Percentiles rank a stretch among this genome's conserved stretches.
phyloP scores from a whole-genome alignment of 2,797 vertebrate genomes.

The Trachops cirrhosus region DNA sequence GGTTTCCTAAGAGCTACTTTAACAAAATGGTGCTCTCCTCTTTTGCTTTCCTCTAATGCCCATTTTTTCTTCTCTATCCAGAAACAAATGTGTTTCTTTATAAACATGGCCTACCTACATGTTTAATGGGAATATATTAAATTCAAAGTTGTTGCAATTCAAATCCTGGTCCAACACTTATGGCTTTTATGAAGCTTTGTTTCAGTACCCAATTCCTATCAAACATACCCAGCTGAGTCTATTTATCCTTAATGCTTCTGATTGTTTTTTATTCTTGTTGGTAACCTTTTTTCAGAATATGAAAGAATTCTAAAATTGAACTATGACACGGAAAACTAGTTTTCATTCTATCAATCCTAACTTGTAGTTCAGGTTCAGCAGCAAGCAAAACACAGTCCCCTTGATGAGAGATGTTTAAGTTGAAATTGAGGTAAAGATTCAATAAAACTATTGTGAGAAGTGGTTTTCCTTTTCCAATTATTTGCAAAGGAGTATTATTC shows the following conservation, averaged over 20 bases:
- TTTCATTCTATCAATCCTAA: constrained; percentile 97
- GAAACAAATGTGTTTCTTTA: constrained; percentile 89
- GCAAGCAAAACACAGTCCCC: constrained; percentile 95
- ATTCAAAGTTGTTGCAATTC: constrained; percentile 93
- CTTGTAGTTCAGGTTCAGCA: constrained; percentile 89
- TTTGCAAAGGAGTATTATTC: constrained; percentile 89
- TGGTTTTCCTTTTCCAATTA: constrained; percentile 93
- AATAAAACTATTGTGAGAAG: constrained; percentile 84
- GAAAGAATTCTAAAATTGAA: constrained; percentile 93
- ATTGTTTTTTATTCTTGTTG: constrained; percentile 90
- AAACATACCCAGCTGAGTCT: constrained; percentile 92
- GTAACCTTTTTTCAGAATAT: constrained; percentile 96
- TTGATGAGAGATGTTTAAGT: constrained; percentile 95
- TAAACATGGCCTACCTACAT: constrained; percentile 85
- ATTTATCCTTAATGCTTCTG: constrained; percentile 87
- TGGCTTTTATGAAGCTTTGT: constrained; percentile 97
- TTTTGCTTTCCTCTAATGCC: constrained; percentile 89
- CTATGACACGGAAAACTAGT: constrained; percentile 89
- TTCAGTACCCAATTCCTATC: constrained; percentile 97
- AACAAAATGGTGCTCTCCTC: constrained; percentile 91
- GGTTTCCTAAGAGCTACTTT: constrained; percentile 90
- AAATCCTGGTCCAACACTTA: constrained; percentile 94
- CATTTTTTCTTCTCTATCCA: constrained; percentile 92
- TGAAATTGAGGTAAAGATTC: constrained; percentile 82
- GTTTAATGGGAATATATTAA: constrained; percentile 86